Evolutionary conservation across 92 coral and sea anemone genomes (phyloP), one percentile per base, ranked within the genome.

Genomic region (Virgularia gustaviana): DNA sequence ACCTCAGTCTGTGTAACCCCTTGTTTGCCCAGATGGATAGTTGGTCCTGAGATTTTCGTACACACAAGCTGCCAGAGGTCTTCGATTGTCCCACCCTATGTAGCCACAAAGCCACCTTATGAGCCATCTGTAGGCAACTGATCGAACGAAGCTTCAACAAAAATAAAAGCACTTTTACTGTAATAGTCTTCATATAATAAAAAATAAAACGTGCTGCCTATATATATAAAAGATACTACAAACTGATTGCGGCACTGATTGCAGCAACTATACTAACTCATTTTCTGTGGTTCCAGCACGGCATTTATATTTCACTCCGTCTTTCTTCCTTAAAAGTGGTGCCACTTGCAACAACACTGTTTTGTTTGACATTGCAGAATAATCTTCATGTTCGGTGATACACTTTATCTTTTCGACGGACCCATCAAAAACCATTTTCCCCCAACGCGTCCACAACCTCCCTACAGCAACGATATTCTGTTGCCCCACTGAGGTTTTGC

Each of bases 351-450:
- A 47, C 11, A 47, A 47, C 11, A 47, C 55, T 13, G 55, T 25
- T 47, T 47, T 47, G 16, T 47, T 47, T 47, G 55, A 47, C 16
- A 47, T 47, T 47, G 55, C 55, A 47, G 5, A 19, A 13, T 47
- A 47, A 25, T 47, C 55, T 47, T 47, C 55, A 47, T 13, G 55
- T 47, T 47, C 55, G 4, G 55, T 47, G 2, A 47, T 47, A 47
- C 55, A 47, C 22, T 47, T 47, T 2, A 47, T 47, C 3, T 47
- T 47, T 47, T 47, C 55, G 22, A 47, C 22, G 16, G 55, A 47
- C 5, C 55, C 55, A 47, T 47, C 55, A 47, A 47, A 47, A 47
- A 25, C 55, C 55, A 47, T 47, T 47, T 47, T 47, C 16, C 55
- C 55, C 2, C 4, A 47, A 25, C n/a, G n/a, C n/a, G n/a, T n/a